A percentile compares a stretch with the other conserved stretches of the same genome.
phyloP scores from a whole-genome alignment of 2,888 invertebrate species.

The Amiota mariae region DNA sequence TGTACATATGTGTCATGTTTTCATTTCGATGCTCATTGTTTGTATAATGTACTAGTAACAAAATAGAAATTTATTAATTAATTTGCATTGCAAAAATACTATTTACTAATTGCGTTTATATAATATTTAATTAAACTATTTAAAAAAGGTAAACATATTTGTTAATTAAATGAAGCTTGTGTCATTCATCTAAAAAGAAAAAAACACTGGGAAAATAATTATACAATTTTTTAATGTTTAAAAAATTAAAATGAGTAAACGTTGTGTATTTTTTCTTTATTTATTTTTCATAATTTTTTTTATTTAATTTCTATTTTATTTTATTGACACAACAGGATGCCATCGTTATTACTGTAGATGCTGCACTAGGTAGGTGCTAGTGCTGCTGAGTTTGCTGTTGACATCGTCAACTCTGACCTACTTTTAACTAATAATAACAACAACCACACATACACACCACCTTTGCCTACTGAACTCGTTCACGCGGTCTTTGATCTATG shows the following conservation, averaged over 20 bases:
- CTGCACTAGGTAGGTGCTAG: no score
- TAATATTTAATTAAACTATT: no score
- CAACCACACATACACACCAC: slow-evolving; percentile 22
- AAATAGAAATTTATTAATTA: no score
- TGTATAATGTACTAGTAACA: no score
- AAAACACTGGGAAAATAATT: no score
- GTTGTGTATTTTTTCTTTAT: neutral
- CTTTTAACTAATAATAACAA: slow-evolving; percentile 48
- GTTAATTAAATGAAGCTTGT: neutral
- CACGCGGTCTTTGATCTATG: neutral
- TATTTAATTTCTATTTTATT: slow-evolving; percentile 33
- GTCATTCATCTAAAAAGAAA: neutral
- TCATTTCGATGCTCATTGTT: no score
- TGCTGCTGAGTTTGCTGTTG: no score
- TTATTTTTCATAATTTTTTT: slow-evolving; percentile 5
- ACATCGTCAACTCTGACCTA: slow-evolving; percentile 48
- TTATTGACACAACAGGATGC: slow-evolving; percentile 58
- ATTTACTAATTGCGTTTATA: no score
- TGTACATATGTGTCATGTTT: no score
- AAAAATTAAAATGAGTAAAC: neutral
- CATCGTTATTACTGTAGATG: slow-evolving; percentile 26
- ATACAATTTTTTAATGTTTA: neutral
- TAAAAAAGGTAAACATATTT: no score
- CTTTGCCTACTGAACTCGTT: slow-evolving; percentile 14
- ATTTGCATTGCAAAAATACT: no score